Evolutionary conservation across 2,888 invertebrate genomes (phyloP).

Genomic region (Athalia circularis): DNA sequence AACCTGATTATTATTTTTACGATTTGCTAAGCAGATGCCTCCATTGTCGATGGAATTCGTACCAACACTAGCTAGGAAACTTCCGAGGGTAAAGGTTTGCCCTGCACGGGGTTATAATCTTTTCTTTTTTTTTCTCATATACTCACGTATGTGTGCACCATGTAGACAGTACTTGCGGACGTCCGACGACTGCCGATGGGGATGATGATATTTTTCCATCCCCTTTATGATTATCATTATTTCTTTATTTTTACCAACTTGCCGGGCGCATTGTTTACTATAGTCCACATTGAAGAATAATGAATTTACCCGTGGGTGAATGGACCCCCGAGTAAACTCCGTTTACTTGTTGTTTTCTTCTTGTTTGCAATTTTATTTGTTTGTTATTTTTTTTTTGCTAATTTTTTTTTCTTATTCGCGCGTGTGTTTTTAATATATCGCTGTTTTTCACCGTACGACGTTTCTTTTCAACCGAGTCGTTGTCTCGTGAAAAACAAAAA

Average conservation of each 20-base stretch:
- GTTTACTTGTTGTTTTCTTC: background rate
- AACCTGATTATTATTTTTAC: slow-evolving; percentile 71
- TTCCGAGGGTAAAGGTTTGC: too few relatives aligned
- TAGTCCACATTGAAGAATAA: slow-evolving; percentile 35
- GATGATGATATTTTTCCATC: slow-evolving; percentile 21
- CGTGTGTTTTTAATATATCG: too few relatives aligned
- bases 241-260: slow-evolving; percentile 38
- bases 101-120: too few relatives aligned
- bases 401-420: background rate
- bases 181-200: slow-evolving; percentile 18
- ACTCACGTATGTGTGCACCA: too few relatives aligned
- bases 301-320: slow-evolving; percentile 41
- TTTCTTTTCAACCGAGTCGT: slow-evolving; percentile 21
- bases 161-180: too few relatives aligned
- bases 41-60: slow-evolving; percentile 40
- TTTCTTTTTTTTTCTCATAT: too few relatives aligned
- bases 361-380: background rate
- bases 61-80: too few relatives aligned
- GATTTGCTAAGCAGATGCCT: slow-evolving; percentile 70
- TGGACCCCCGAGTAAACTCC: slow-evolving; percentile 18
- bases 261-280: slow-evolving; percentile 37
- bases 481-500: slow-evolving; percentile 19
- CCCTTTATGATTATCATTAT: background rate
- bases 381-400: background rate
- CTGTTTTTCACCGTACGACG: slow-evolving; percentile 8